These are phyloP conservation scores for Chaetorhynchus papuensis DNA, from an alignment of 2,113 vertebrate species.

Conservation along the genomic window DNA sequence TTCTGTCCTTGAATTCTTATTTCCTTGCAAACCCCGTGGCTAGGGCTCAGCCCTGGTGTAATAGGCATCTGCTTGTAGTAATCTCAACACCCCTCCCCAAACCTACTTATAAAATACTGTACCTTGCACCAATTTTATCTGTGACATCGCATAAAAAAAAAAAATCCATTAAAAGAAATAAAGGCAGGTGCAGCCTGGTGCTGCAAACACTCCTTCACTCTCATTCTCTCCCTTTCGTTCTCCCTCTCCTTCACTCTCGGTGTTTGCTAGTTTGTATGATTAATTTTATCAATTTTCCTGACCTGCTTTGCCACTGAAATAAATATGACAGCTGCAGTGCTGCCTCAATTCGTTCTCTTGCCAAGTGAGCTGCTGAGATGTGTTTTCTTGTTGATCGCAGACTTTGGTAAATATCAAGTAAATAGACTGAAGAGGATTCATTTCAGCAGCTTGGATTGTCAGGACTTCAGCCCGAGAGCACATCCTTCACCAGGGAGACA, in stretches of 20 bases:
- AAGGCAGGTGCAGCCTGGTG: slow-evolving; percentile 72
- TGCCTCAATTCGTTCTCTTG: slow-evolving; percentile 74
- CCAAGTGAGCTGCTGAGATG: slow-evolving; percentile 74
- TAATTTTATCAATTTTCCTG: slow-evolving; percentile 82
- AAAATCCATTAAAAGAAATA: slow-evolving; percentile 69
- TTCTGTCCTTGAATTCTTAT: slow-evolving; percentile 48
- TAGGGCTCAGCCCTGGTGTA: slow-evolving; percentile 4
- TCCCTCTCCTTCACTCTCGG: slow-evolving; percentile 67
- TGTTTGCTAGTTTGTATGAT: slow-evolving; percentile 80
- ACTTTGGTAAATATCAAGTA: slow-evolving; percentile 73
- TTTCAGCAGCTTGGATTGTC: slow-evolving; percentile 63
- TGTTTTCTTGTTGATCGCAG: slow-evolving; percentile 71
- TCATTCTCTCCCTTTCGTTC: slow-evolving; percentile 58
- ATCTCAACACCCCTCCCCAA: slow-evolving; percentile 19
- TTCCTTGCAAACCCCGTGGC: neutral
- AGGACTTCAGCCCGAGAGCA: slow-evolving; percentile 43
- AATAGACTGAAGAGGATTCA: slow-evolving; percentile 71
- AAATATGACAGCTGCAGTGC: slow-evolving; percentile 75
- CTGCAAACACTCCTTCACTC: slow-evolving; percentile 65
- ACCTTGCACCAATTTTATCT: slow-evolving; percentile 52
- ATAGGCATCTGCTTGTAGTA: neutral
- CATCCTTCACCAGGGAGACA: slow-evolving; percentile 1
- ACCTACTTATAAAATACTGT: slow-evolving; percentile 56
- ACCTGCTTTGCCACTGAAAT: slow-evolving; percentile 79
- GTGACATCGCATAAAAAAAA: slow-evolving; percentile 56